Conservation (phyloP, 2,113 vertebrate species). For the Nymphicus hollandicus region DNA sequence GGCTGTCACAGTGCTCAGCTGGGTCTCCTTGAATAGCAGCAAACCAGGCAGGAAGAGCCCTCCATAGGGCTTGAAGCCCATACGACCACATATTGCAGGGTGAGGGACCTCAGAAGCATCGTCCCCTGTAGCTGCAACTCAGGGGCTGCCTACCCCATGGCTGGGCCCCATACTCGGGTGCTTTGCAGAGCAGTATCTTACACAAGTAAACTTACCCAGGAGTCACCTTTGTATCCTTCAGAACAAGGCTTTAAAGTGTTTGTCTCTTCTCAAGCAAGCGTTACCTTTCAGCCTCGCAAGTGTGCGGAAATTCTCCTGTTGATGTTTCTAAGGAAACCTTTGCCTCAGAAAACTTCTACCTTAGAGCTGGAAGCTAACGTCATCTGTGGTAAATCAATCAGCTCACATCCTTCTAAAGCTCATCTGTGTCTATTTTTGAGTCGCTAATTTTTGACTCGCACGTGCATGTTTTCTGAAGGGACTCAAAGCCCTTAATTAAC, state of each 20-base stretch:
- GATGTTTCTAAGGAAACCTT: not conserved
- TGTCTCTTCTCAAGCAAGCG: rapidly evolving
- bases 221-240: not conserved
- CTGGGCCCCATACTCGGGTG: rapidly evolving
- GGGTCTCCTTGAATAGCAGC: rapidly evolving
- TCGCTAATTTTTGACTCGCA: not conserved
- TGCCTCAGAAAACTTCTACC: not conserved
- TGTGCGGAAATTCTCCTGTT: rapidly evolving
- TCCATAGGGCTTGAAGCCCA: not conserved
- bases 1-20: rapidly evolving
- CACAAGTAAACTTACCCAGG: not conserved
- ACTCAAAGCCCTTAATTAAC: not conserved
- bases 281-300: not conserved
- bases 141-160: not conserved
- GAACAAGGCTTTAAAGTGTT: not conserved
- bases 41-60: not conserved
- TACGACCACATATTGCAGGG: rapidly evolving
- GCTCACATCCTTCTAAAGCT: not conserved
- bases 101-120: not conserved
- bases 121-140: rapidly evolving
- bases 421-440: not conserved
- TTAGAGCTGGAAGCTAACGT: not conserved
- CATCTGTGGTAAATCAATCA: not conserved
- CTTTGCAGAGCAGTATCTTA: not conserved
- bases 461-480: rapidly evolving